Evolutionary conservation across 2,888 invertebrate species (phyloP).

Genomic region (Chirona hameri): DNA sequence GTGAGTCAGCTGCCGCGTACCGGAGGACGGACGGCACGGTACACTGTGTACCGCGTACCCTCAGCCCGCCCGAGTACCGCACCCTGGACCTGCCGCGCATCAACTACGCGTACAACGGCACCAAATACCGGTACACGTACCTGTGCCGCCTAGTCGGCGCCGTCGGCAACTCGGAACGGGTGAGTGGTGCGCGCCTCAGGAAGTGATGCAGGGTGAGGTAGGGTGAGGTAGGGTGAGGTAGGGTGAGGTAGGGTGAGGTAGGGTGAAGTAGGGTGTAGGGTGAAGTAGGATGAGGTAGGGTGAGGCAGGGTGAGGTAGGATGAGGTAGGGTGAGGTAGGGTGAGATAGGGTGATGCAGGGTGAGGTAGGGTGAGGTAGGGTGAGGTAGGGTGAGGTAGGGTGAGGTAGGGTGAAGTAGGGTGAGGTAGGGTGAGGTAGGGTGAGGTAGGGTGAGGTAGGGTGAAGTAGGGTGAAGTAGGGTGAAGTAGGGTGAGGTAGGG

Average conservation of each 20-base stretch:
- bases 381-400: no score
- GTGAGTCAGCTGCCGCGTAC: neutral
- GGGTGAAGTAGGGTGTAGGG: neutral
- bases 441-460: no score
- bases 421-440: no score
- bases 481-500: no score
- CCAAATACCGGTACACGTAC: conserved; percentile 51
- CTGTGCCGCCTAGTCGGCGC: conserved; percentile 43
- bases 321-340: no score
- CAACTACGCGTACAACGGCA: conserved; percentile 48
- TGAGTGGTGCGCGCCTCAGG: neutral
- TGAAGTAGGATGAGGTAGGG: no score
- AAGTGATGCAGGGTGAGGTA: neutral
- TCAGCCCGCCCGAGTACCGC: conserved; percentile 41
- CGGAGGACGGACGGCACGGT: neutral
- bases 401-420: no score
- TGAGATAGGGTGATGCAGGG: no score
- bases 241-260: neutral
- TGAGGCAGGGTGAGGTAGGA: no score
- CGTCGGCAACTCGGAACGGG: conserved; percentile 12
- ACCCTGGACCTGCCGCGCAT: conserved; percentile 51
- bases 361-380: no score
- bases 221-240: neutral
- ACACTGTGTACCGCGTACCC: conserved; percentile 39
- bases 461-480: no score